phyloP scores from a whole-genome alignment of 2,888 invertebrate species.

The Idaea straminata region DNA sequence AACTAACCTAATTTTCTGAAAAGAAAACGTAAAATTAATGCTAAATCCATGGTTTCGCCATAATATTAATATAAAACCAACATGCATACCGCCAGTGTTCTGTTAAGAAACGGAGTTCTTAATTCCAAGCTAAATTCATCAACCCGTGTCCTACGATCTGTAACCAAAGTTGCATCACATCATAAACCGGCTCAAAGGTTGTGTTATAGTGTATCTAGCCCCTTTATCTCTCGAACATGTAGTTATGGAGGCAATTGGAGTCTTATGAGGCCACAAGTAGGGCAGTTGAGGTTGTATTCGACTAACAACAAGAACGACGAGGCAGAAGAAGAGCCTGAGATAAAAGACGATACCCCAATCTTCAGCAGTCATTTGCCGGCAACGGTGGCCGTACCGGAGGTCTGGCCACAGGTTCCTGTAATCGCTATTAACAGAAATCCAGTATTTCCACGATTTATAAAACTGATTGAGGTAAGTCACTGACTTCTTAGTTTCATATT shows the following conservation, averaged over 20 bases:
- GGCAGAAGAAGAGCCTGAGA: slow-evolving; percentile 59
- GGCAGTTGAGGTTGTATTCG: slow-evolving; percentile 51
- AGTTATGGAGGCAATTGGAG: slow-evolving; percentile 38
- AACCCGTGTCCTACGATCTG: slow-evolving; percentile 52
- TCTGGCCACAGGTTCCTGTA: slow-evolving; percentile 97
- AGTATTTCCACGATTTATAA: slow-evolving; percentile 98
- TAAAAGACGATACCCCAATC: slow-evolving; percentile 66
- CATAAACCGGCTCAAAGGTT: slow-evolving; percentile 51
- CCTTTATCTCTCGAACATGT: slow-evolving; percentile 42
- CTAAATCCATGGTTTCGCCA: slow-evolving; percentile 12
- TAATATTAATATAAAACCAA: slow-evolving; percentile 22
- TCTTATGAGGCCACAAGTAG: slow-evolving; percentile 27
- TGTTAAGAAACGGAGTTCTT: slow-evolving; percentile 58
- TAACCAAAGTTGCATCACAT: slow-evolving; percentile 72
- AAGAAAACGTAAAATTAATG: background rate
- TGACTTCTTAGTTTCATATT: background rate
- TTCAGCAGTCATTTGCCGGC: slow-evolving; percentile 86
- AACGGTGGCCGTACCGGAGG: slow-evolving; percentile 95
- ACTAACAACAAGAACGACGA: slow-evolving; percentile 61
- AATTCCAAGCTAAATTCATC: slow-evolving; percentile 56
- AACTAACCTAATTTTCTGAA: slow-evolving; percentile 54
- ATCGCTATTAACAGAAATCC: slow-evolving; percentile 97
- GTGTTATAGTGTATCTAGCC: slow-evolving; percentile 30
- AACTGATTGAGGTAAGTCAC: slow-evolving; percentile 91
- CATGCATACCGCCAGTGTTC: slow-evolving; percentile 66